Conservation (phyloP, 2,888 invertebrate species). For the Agrotis puta region DNA sequence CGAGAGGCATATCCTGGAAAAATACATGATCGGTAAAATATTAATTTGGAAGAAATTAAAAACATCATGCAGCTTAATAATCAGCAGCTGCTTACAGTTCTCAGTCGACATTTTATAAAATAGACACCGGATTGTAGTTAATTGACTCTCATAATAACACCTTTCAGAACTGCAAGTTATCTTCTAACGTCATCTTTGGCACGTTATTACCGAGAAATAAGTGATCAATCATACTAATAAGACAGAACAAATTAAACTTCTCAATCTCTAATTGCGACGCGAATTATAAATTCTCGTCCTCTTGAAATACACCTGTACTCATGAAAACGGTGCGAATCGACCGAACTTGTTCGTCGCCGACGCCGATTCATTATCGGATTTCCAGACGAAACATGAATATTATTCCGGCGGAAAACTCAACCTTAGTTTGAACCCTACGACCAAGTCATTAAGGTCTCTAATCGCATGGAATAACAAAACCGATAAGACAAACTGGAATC, state of each 20-base stretch:
- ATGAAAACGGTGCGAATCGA: slow-evolving; percentile 80
- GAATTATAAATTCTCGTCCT: slow-evolving; percentile 65
- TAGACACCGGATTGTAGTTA: not conserved
- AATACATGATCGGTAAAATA: not conserved
- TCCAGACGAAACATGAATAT: slow-evolving; percentile 84
- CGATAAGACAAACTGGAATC: slow-evolving; percentile 86
- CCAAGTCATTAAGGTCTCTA: slow-evolving; percentile 64
- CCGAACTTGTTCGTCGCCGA: slow-evolving; percentile 84
- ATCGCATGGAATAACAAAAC: slow-evolving; percentile 62
- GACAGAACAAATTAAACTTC: slow-evolving; percentile 62
- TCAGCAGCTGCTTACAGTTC: not conserved
- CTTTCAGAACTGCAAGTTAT: slow-evolving; percentile 15
- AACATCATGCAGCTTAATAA: not conserved
- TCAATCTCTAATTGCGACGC: slow-evolving; percentile 59
- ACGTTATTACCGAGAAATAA: slow-evolving; percentile 13
- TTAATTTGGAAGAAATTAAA: not conserved
- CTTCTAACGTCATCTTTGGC: slow-evolving; percentile 37
- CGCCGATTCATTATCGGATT: slow-evolving; percentile 89
- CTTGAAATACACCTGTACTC: slow-evolving; percentile 71
- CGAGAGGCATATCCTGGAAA: not conserved
- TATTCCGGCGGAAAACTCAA: slow-evolving; percentile 67
- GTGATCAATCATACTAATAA: slow-evolving; percentile 55
- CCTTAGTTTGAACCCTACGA: slow-evolving; percentile 47
- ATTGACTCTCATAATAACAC: slow-evolving; percentile 25
- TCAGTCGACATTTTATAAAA: not conserved